These are phyloP conservation scores for Rhabdornis inornatus DNA, from an alignment of 2,113 vertebrate species.

Conservation along the genomic window DNA sequence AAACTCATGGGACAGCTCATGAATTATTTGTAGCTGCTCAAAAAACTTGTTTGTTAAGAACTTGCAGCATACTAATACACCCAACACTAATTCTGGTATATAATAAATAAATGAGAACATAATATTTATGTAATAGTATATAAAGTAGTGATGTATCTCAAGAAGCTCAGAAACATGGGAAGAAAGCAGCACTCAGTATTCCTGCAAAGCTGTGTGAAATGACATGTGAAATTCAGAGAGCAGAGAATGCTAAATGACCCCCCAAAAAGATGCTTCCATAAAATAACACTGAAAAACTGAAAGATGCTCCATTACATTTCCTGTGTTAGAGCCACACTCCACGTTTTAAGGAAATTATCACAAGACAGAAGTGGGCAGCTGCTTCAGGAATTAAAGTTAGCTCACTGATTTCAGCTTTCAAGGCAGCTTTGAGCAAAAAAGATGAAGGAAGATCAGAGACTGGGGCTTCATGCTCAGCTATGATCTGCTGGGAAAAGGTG, in stretches of 20 bases:
- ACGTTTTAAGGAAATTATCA: background rate
- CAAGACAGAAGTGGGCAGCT: background rate
- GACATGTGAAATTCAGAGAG: background rate
- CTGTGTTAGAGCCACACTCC: background rate
- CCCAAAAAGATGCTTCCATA: background rate
- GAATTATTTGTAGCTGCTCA: background rate
- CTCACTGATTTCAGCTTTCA: background rate
- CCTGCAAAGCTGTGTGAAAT: background rate
- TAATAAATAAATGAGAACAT: background rate
- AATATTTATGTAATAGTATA: background rate
- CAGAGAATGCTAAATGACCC: background rate
- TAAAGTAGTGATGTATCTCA: background rate
- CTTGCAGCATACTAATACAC: background rate
- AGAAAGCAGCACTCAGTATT: background rate
- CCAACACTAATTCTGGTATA: background rate
- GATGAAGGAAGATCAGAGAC: background rate
- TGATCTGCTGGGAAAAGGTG: background rate
- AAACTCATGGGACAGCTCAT: background rate
- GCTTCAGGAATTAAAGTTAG: background rate
- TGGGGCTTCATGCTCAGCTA: background rate
- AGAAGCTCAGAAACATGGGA: background rate
- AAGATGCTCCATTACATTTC: background rate
- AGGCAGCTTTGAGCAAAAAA: background rate
- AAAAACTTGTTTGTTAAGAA: background rate
- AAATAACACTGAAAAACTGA: background rate